These are phyloP conservation scores for Machaerirhynchus nigripectus DNA, from an alignment of 2,113 vertebrate genomes.

Conservation along the genomic window DNA sequence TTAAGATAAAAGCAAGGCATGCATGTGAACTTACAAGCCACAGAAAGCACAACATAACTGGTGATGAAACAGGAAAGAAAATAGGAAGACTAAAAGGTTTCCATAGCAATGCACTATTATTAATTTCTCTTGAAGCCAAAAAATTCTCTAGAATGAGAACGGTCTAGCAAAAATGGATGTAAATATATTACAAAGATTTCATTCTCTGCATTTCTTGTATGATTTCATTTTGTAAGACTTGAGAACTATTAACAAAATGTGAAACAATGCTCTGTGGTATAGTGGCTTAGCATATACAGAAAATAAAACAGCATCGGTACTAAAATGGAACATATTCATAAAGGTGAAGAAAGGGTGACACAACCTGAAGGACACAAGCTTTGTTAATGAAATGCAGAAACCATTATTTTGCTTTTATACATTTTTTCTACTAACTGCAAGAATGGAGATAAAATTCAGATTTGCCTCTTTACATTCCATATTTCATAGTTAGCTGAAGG, in stretches of 20 bases:
- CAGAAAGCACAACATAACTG: background rate
- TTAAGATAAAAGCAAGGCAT: slow-evolving; percentile 17
- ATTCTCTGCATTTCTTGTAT: background rate
- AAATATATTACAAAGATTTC: background rate
- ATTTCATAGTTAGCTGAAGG: background rate
- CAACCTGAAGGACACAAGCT: background rate
- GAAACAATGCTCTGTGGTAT: background rate
- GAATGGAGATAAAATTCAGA: background rate
- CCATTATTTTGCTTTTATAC: background rate
- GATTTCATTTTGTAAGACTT: background rate
- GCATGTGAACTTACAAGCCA: background rate
- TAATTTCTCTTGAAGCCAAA: slow-evolving; percentile 48
- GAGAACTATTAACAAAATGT: background rate
- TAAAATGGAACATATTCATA: background rate
- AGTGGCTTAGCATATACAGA: background rate
- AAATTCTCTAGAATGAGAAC: slow-evolving; percentile 27
- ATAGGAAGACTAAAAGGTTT: slow-evolving; percentile 33
- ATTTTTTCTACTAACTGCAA: background rate
- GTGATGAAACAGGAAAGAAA: slow-evolving; percentile 14
- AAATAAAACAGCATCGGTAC: background rate
- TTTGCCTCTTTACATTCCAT: background rate
- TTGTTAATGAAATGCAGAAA: background rate
- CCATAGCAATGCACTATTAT: slow-evolving; percentile 61
- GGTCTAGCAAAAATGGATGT: background rate
- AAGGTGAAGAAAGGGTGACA: background rate